Base-by-base conservation (phyloP, 2,888 invertebrate genomes). In the Hydriomena furcata region DNA sequence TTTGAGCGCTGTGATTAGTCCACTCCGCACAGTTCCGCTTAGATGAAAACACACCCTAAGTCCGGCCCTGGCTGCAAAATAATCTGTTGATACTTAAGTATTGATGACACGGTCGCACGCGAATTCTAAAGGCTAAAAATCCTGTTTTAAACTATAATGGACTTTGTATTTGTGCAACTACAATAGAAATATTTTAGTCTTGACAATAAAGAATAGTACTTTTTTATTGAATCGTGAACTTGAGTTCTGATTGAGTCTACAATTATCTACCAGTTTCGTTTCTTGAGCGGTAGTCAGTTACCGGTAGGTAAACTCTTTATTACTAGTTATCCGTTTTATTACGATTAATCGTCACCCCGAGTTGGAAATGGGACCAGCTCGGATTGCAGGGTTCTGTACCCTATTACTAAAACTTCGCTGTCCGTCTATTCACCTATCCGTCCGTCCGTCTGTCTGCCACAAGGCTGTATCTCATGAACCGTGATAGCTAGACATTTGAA, bases 81-180 rank as follows among this genome's bases (percentile, higher is more conserved):
- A 7, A 11, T 28, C 17, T 3, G 31, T 30, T 13, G 2, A 7
- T 3, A 7, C n/a, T 21, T n/a, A n/a, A n/a, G n/a, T 6, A 21
- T 35, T 21, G 35, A 43, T 43, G 27, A 21, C 43, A 7, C 7
- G n/a, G 7, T 6, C 11, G 28, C 34, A 28, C 43, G 43, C 43
- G 35, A 43, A 21, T 25, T 7, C 4, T 17, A 20, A 7, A 31
- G 7, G 1, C 8, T 20, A 1, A 0, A 17, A 10, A 7, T 25
- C 7, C 4, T n/a, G n/a, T n/a, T n/a, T n/a, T n/a, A n/a, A n/a
- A n/a, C n/a, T n/a, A n/a, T n/a, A n/a, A 8, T 6, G n/a, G n/a
- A 27, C 11, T 20, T 28, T 35, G 5, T 34, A 10, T 28, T 25
- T 42, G 32, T 10, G 0, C 2, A 17, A 2, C 10, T 20, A 11